Base-by-base conservation (phyloP, 1,140 invertebrate genomes). In the Vollenhovia emeryi region DNA sequence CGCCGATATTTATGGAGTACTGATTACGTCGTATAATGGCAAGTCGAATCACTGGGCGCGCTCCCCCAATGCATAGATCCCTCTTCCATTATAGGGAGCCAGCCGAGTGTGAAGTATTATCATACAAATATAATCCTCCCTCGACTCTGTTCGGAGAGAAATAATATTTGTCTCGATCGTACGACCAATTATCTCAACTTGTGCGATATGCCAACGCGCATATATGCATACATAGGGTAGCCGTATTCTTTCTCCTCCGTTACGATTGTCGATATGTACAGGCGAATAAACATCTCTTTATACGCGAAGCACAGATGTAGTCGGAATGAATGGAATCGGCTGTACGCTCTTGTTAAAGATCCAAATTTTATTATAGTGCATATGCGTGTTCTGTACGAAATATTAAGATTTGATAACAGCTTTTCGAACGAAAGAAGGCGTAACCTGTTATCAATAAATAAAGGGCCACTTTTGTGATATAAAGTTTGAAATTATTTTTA, bases 91-190 rank as follows among this genome's bases (percentile, higher is more conserved):
- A 79, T 85, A 84, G 24, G 33, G 45, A 80, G 60, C 60, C 86
- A 52, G 21, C 8, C 86, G 71, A 83, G 88, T 83, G 57, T 75
- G 73, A 84, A 79, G 89, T 89, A 90, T 90, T 90, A 90, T 89
- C 89, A 90, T 89, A 90, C 89, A 90, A 90, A 90, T 90, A 90
- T 90, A 90, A 90, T 90, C 83, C 78, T 71, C 66, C 86, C 83
- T 76, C 50, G 55, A 69, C 86, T 66, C 73, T 78, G 69, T 59
- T 75, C 43, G 21, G 50, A 75, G 66, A 75, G 66, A 86, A 90
- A 90, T 90, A 90, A 90, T 90, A 90, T 90, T 90, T 90, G 88
- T 86, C 50, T 86, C 59, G 82, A 86, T 87, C 83, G 74, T 87
- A 83, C 89, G 82, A 90, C 88, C 89, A 90, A 90, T 90, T 90